Base-by-base conservation (phyloP, 2,888 invertebrate genomes). In the Cephus pygmeus region DNA sequence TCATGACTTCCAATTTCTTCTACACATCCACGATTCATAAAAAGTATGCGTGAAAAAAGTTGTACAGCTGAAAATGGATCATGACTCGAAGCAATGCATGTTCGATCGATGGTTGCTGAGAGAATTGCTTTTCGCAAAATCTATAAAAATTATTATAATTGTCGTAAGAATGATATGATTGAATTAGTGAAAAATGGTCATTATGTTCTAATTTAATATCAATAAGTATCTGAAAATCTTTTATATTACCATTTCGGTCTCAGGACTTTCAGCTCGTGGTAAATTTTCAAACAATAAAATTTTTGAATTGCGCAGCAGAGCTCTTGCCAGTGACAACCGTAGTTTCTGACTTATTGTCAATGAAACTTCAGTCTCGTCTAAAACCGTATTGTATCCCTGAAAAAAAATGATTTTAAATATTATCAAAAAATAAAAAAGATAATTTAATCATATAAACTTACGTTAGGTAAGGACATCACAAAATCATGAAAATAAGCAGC, bases 401-500 rank as follows among this genome's bases (percentile, higher is more conserved):
- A 73, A 12, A 12, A 77, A 71, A 69, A 11, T n/a, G 34, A 73
- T 30, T 15, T 71, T 30, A 4, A 71, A n/a, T 33, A 6, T 23
- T 30, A 40, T 31, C 15, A 69, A 9, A 75, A 74, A 31, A 12
- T 23, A 6, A 23, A 40, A 40, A 40, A 23, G 1, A 40, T 2
- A 40, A 36, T 33, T 15, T 23, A n/a, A 40, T 34, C 23, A 34
- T 23, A 75, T 73, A 31, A 12, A 81, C 81, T 81, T 88, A 91
- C 91, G 4, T 88, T 78, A 15, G 93, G 93, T 56, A 93, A 84
- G 15, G 88, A 83, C 1, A 87, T 79, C 74, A 93, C 92, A 81
- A 93, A 93, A 69, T 85, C 85, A 84, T 93, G 93, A 80, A 93
- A 92, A 80, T 92, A 92, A 40, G 93, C 93, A 78, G 86, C 85